Base-by-base conservation (phyloP, 2,113 vertebrate species). In the Sitta europaea region DNA sequence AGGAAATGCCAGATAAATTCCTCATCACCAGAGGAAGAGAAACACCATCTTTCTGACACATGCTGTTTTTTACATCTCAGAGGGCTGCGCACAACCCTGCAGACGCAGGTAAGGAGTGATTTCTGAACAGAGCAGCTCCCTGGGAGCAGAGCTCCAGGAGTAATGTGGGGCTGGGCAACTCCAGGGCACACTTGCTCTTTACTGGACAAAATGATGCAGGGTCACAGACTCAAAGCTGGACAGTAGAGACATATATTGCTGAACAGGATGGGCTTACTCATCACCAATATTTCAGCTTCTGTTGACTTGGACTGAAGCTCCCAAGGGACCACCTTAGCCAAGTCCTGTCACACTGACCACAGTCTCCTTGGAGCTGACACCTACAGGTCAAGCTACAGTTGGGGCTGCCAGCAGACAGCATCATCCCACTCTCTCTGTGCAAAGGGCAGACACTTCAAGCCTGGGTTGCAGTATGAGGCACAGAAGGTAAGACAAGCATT, bases 81-180 rank as follows among this genome's bases (percentile, higher is more conserved):
- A 53, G 72, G 48, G 55, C 42, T 35, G 40, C 0, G 0, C 45
- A 12, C n/a, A 72, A 40, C 18, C 23, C 65, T 74, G 65, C 23
- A 74, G 76, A 40, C 3, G 74, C 51, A 53, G 57, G 40, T 50
- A 28, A 88, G 63, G 63, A 92, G 33, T 28, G 43, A 28, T 14
- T 71, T 75, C 47, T 55, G 70, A 54, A 50, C 47, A 38, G 15
- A 81, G 59, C 72, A 78, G 35, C 45, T 77, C 61, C 55, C 16
- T 42, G 29, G 51, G 51, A 59, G 53, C 51, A 72, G n/a, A 54
- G 77, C 48, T 58, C 5, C 0, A 1, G 29, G 27, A 51, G 29
- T 17, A 42, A 42, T 0, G 1, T 0, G 0, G 27, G 14, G 51
- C 48, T 79, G 71, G 83, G 62, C 35, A 88, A 28, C 42, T 62